Base-by-base conservation (phyloP, 2,888 invertebrate genomes). In the Vannuccia rotundouncinata region DNA sequence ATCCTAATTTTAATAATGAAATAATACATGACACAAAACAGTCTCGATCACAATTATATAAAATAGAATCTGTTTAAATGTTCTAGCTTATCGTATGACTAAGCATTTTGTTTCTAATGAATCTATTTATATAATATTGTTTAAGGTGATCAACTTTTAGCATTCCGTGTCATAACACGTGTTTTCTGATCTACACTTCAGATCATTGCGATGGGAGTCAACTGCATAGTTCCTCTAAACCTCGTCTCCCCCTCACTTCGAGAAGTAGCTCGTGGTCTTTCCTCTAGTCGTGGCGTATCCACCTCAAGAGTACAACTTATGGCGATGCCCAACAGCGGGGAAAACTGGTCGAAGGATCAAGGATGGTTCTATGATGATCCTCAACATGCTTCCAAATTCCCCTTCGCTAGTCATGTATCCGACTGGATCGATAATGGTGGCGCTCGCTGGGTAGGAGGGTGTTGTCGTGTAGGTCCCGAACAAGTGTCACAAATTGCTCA, bases 241-340 rank as follows among this genome's bases (percentile, higher is more conserved):
- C 45, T 45, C 5, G 90, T 90, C 22, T 86, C 90, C 0, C 88
- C 94, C 66, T 82, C 84, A 76, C 82, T 17, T 45, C 45, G 45
- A 45, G 45, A 45, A 45, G 10, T 45, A 10, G 45, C 45, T 10
- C 5, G 17, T 5, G 82, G 84, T 77, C 82, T 45, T 5, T 5
- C 45, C 17, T 5, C 45, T 45, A 17, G 10, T 17, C 45, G 45
- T 17, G 17, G 10, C 17, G 10, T 17, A 17, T 5, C 45, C 45
- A 17, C 10, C 5, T 5, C 5, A 5, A 45, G 45, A 17, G 17
- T 87, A n/a, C 81, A 83, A 30, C 89, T 95, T 80, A 91, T 96
- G 81, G 94, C 93, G 29, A 96, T 96, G 89, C 95, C 96, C 0
- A 96, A 96, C 87, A 94, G 94, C 84, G 95, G 95, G 78, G 94